phyloP scores from a whole-genome alignment of 2,888 invertebrate genomes.

The Pilophorus perplexus region DNA sequence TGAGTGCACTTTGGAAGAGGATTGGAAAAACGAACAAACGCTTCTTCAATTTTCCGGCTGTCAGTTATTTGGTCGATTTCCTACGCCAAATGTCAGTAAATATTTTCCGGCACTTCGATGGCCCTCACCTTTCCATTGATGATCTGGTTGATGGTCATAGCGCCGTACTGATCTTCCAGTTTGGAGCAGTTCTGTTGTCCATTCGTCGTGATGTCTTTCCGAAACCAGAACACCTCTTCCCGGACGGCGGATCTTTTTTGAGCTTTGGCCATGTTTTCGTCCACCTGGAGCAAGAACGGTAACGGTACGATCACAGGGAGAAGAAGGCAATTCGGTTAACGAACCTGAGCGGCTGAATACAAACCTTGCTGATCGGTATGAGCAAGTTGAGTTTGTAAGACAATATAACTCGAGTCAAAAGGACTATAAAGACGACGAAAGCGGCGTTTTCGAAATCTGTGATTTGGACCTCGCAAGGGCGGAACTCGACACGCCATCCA shows the following conservation, averaged over 20 bases:
- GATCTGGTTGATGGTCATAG: conserved; percentile 93
- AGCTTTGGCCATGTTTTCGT: conserved; percentile 95
- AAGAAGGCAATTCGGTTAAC: background rate
- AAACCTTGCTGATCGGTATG: conserved; percentile 93
- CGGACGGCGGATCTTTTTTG: conserved; percentile 86
- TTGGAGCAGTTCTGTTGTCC: conserved; percentile 50
- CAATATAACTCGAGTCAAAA: conserved; percentile 93
- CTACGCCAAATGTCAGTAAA: no score
- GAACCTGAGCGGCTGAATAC: background rate
- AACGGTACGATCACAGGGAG: background rate
- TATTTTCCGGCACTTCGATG: no score
- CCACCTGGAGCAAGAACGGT: conserved; percentile 60
- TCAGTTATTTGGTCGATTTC: no score
- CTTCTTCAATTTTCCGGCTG: no score
- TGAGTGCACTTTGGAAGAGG: no score
- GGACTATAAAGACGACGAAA: conserved; percentile 93
- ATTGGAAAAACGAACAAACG: no score
- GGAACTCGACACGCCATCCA: conserved; percentile 99
- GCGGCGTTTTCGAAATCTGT: conserved; percentile 99
- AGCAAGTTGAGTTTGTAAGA: conserved; percentile 94
- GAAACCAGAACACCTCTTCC: conserved; percentile 91
- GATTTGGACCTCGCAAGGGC: conserved; percentile 96
- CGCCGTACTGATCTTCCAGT: conserved; percentile 51
- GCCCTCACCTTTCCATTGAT: conserved; percentile 89
- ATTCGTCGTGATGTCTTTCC: conserved; percentile 68